Evolutionary conservation across 2,797 vertebrate species (phyloP).

Genomic region (Eremophila alpestris): DNA sequence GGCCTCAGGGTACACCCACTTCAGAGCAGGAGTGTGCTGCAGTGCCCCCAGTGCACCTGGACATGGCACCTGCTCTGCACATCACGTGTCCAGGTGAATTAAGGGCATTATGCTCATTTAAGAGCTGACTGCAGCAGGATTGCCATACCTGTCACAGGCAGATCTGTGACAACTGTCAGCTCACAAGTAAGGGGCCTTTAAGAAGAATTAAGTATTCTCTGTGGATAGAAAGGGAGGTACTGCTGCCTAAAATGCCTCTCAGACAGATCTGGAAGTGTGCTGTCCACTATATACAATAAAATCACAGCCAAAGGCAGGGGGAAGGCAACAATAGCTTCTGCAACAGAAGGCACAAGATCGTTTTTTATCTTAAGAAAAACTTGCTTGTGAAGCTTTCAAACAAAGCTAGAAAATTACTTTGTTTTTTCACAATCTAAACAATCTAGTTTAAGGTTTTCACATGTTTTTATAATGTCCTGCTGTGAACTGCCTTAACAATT

Average conservation of each 20-base stretch:
- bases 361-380: not conserved
- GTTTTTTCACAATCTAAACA: not conserved
- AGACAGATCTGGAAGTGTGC: fast-evolving
- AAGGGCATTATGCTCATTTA: not conserved
- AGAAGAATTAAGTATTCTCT: not conserved
- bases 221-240: not conserved
- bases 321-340: not conserved
- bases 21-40: not conserved
- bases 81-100: fast-evolving
- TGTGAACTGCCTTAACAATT: not conserved
- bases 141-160: not conserved
- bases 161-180: not conserved
- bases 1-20: not conserved
- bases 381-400: not conserved
- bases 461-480: not conserved
- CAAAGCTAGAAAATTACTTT: not conserved
- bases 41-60: too few relatives aligned
- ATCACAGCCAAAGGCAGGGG: not conserved
- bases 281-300: not conserved
- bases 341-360: not conserved
- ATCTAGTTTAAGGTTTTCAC: not conserved
- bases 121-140: not conserved
- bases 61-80: fast-evolving
- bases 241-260: not conserved
- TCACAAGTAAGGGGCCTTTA: not conserved